phyloP scores from a whole-genome alignment of 1,140 invertebrate species.

The Drosophila auraria region DNA sequence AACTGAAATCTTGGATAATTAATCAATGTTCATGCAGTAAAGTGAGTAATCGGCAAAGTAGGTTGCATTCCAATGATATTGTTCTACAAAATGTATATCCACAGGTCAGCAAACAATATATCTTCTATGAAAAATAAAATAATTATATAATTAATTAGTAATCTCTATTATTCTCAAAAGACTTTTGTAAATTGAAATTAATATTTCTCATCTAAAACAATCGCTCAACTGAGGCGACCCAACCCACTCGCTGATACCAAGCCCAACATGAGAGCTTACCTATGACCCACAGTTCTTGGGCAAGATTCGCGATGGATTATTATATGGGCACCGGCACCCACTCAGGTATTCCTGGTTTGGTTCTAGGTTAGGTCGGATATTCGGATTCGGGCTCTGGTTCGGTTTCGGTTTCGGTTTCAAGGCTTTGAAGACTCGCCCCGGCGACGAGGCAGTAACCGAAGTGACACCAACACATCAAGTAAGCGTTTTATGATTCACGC shows the following conservation, averaged over 20 bases:
- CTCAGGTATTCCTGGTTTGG: slow-evolving; percentile 16
- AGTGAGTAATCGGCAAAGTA: no score
- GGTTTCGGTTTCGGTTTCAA: slow-evolving; percentile 1
- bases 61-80: no score
- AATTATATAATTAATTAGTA: not conserved
- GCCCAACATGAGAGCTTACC: slow-evolving; percentile 9
- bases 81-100: no score
- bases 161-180: not conserved
- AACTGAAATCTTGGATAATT: not conserved
- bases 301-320: slow-evolving; percentile 59
- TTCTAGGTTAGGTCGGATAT: slow-evolving; percentile 4
- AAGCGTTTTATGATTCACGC: slow-evolving; percentile 78
- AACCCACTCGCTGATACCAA: slow-evolving; percentile 5
- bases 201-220: slow-evolving; percentile 1
- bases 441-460: slow-evolving; percentile 26
- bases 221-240: not conserved
- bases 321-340: slow-evolving; percentile 59
- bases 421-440: slow-evolving; percentile 27
- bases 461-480: slow-evolving; percentile 65
- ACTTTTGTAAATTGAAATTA: not conserved
- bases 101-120: no score
- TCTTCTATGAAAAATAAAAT: not conserved
- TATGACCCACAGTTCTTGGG: slow-evolving; percentile 41
- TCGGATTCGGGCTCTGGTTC: not conserved
- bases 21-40: slow-evolving; percentile 1